Percentiles rank a stretch among this genome's conserved stretches.
phyloP scores from a whole-genome alignment of 1,140 invertebrate genomes.

The Reticulitermes speratus region DNA sequence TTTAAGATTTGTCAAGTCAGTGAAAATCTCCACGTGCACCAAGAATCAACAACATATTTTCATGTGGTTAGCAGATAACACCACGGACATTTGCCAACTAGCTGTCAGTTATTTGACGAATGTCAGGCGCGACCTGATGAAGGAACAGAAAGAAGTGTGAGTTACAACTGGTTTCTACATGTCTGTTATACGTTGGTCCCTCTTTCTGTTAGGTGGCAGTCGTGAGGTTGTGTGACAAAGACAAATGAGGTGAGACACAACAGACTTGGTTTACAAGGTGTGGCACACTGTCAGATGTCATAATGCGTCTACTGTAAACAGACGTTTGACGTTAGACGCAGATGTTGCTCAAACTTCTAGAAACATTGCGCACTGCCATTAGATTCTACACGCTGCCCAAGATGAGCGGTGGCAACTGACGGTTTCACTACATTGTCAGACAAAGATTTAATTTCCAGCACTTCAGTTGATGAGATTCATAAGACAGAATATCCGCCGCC shows the following conservation, averaged over 20 bases:
- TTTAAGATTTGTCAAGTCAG: no score
- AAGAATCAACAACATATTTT: no score
- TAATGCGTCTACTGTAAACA: not conserved
- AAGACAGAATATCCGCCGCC: not conserved
- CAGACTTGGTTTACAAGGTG: not conserved
- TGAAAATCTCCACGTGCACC: no score
- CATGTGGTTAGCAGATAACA: not conserved
- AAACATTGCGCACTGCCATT: not conserved
- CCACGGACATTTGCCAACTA: not conserved
- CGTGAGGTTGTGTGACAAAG: not conserved
- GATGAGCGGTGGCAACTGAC: not conserved
- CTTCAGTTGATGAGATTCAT: not conserved
- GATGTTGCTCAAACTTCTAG: not conserved
- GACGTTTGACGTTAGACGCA: slow-evolving; percentile 5
- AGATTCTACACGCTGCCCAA: not conserved
- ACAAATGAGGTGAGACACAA: not conserved
- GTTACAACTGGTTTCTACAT: slow-evolving; percentile 3
- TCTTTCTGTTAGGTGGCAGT: not conserved
- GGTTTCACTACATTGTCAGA: not conserved
- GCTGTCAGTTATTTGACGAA: not conserved
- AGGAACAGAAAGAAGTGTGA: not conserved
- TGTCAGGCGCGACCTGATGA: not conserved
- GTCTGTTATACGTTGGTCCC: not conserved
- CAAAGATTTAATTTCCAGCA: not conserved
- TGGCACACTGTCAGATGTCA: not conserved